phyloP scores from a whole-genome alignment of 2,113 vertebrate species.

The Cyanoderma ruficeps region DNA sequence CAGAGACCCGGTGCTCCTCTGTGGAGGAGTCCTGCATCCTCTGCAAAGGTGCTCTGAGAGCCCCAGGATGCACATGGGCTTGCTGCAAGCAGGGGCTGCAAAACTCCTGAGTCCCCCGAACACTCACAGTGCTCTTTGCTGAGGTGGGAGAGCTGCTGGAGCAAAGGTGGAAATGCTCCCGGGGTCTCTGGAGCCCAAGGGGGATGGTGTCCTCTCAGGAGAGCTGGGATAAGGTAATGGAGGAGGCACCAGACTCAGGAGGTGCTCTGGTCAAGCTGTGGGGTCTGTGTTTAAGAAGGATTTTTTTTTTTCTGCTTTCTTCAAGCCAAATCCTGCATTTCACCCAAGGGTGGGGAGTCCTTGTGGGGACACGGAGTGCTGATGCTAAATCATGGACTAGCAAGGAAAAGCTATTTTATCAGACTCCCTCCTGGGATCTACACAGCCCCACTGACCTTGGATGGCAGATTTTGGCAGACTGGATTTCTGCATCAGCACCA shows the following conservation, averaged over 20 bases:
- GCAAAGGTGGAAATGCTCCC: background rate
- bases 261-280: background rate
- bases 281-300: background rate
- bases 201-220: background rate
- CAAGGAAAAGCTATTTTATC: background rate
- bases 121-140: background rate
- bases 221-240: background rate
- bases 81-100: background rate
- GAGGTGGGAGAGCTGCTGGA: background rate
- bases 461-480: background rate
- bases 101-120: background rate
- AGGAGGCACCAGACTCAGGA: background rate
- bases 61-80: accelerated
- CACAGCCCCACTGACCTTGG: background rate
- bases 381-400: background rate
- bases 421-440: background rate
- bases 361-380: background rate
- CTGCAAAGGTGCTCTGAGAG: background rate
- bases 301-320: background rate
- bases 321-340: background rate
- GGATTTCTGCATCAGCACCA: background rate
- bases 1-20: background rate
- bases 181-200: background rate
- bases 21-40: background rate
- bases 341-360: background rate